These are phyloP conservation scores for Lophura nycthemera DNA, from an alignment of 2,113 vertebrate genomes.

Conservation along the genomic window DNA sequence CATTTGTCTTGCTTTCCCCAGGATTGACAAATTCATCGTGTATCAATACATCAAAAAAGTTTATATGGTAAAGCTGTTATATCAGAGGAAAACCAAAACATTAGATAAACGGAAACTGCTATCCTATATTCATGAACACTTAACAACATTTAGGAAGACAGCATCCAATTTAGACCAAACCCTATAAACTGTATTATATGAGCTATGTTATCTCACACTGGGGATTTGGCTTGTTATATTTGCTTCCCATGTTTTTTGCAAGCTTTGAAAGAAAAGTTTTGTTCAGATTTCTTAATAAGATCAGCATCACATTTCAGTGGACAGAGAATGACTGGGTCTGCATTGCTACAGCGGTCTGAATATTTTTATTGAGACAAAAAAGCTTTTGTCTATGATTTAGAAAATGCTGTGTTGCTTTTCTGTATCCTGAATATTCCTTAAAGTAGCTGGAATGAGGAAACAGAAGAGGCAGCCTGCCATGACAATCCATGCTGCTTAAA, in stretches of 20 bases:
- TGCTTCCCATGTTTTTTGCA: not conserved
- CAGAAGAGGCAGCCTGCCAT: not conserved
- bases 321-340: not conserved
- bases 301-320: not conserved
- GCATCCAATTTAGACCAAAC: conserved; percentile 16
- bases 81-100: not conserved
- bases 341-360: not conserved
- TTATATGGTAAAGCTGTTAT: not conserved
- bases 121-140: conserved; percentile 2
- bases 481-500: not conserved
- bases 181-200: not conserved
- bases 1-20: not conserved
- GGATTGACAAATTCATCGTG: not conserved
- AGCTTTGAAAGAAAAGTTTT: conserved; percentile 30
- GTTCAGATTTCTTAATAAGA: conserved; percentile 15
- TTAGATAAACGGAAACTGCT: conserved; percentile 20
- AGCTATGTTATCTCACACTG: conserved; percentile 2
- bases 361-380: not conserved
- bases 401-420: not conserved
- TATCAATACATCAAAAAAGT: not conserved
- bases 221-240: conserved; percentile 10
- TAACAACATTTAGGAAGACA: conserved; percentile 30
- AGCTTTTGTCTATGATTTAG: not conserved
- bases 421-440: not conserved
- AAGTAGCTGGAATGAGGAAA: not conserved